Conservation (phyloP, 2,888 invertebrate species). For the Pantelozetes paolii region DNA sequence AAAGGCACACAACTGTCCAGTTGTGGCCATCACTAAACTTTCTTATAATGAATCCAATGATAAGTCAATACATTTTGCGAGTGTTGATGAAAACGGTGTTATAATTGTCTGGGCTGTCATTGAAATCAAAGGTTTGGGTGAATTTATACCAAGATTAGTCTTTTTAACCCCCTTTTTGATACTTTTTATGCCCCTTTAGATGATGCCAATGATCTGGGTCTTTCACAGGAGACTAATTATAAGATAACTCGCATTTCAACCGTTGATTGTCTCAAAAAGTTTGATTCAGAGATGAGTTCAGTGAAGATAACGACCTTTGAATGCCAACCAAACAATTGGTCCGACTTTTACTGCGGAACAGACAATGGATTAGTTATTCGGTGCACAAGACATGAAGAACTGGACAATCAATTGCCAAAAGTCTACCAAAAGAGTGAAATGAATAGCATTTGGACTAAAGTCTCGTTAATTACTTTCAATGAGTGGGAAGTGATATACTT, state of each 20-base stretch:
- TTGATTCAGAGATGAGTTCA: background rate
- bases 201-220: background rate
- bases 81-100: slow-evolving; percentile 29
- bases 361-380: slow-evolving; percentile 30
- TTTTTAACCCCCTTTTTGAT: background rate
- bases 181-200: background rate
- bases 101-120: slow-evolving; percentile 23
- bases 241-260: background rate
- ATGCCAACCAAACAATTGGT: slow-evolving; percentile 18
- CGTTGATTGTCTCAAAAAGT: background rate
- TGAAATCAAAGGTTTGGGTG: slow-evolving; percentile 4
- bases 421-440: background rate
- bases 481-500: background rate
- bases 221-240: background rate
- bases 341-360: slow-evolving; percentile 30
- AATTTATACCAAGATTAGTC: background rate
- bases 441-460: background rate
- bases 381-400: background rate
- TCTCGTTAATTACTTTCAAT: slow-evolving; percentile 12
- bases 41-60: background rate
- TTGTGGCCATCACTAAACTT: background rate
- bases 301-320: background rate
- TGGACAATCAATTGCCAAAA: slow-evolving; percentile 1
- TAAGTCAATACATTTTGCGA: background rate
- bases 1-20: slow-evolving; percentile 1